These are phyloP conservation scores for Cataglyphis hispanica DNA, from an alignment of 1,140 invertebrate species.

Conservation along the genomic window DNA sequence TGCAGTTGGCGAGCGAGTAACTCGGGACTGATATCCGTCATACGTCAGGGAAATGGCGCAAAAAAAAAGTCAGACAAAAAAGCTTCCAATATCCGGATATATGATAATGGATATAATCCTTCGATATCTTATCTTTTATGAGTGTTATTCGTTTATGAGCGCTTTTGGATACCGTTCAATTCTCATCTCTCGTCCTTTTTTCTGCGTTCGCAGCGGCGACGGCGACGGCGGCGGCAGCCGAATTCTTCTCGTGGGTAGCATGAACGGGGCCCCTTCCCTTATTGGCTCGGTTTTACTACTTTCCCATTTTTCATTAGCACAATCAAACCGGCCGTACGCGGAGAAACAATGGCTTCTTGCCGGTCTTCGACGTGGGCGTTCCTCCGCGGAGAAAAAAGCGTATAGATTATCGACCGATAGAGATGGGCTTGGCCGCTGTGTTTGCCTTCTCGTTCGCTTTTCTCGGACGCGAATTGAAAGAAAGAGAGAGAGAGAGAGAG, in stretches of 20 bases:
- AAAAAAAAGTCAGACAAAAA: slow-evolving; percentile 49
- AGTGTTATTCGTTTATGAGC: slow-evolving; percentile 79
- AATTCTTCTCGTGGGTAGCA: not conserved
- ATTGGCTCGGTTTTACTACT: slow-evolving; percentile 72
- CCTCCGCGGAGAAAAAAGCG: slow-evolving; percentile 62
- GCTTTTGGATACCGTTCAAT: slow-evolving; percentile 80
- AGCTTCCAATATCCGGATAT: slow-evolving; percentile 59
- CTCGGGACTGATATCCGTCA: slow-evolving; percentile 57
- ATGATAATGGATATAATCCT: slow-evolving; percentile 78
- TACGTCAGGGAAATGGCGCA: slow-evolving; percentile 51
- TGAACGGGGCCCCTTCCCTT: not conserved
- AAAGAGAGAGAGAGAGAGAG: slow-evolving; percentile 8
- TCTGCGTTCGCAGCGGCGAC: not conserved
- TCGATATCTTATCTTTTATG: slow-evolving; percentile 77
- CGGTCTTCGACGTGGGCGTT: slow-evolving; percentile 52
- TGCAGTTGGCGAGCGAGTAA: slow-evolving; percentile 30
- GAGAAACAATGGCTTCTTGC: slow-evolving; percentile 77
- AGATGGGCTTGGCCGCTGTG: slow-evolving; percentile 51
- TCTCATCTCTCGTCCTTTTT: slow-evolving; percentile 61
- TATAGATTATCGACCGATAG: slow-evolving; percentile 68
- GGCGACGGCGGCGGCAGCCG: not conserved
- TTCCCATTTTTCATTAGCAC: slow-evolving; percentile 80
- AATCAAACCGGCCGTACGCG: slow-evolving; percentile 71
- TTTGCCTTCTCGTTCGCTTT: slow-evolving; percentile 46
- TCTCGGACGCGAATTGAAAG: slow-evolving; percentile 36